These are phyloP conservation scores for Lagopus muta DNA, from an alignment of 2,113 vertebrate species.

Conservation along the genomic window DNA sequence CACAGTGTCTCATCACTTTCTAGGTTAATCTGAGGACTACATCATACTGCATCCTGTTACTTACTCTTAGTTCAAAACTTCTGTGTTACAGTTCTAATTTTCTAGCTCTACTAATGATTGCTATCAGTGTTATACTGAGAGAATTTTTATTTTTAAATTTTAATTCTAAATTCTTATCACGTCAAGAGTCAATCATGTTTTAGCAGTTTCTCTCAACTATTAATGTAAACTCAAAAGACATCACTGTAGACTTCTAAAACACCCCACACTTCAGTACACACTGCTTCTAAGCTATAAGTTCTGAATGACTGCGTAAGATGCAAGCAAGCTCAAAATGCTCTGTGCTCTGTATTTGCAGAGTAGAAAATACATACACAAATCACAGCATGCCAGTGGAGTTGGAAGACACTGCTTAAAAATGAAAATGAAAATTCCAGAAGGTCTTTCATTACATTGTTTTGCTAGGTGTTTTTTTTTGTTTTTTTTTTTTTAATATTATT, in stretches of 20 bases:
- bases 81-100: not conserved
- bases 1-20: not conserved
- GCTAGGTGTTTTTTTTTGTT: not conserved
- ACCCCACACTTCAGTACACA: not conserved
- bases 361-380: not conserved
- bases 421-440: not conserved
- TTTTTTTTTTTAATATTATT: no score
- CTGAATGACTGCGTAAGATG: not conserved
- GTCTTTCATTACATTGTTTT: not conserved
- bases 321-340: not conserved
- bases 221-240: not conserved
- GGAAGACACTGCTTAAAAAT: not conserved
- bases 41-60: not conserved
- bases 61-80: not conserved
- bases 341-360: not conserved
- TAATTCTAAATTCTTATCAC: not conserved
- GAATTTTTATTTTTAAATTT: not conserved
- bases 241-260: not conserved
- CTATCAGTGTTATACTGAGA: not conserved
- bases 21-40: not conserved
- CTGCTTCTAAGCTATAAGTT: not conserved
- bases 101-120: not conserved
- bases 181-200: not conserved
- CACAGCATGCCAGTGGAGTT: not conserved
- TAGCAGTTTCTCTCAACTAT: not conserved